Percentiles rank a stretch among this genome's conserved stretches.
phyloP scores from a whole-genome alignment of 2,113 vertebrate species.

The Odontophorus gujanensis region DNA sequence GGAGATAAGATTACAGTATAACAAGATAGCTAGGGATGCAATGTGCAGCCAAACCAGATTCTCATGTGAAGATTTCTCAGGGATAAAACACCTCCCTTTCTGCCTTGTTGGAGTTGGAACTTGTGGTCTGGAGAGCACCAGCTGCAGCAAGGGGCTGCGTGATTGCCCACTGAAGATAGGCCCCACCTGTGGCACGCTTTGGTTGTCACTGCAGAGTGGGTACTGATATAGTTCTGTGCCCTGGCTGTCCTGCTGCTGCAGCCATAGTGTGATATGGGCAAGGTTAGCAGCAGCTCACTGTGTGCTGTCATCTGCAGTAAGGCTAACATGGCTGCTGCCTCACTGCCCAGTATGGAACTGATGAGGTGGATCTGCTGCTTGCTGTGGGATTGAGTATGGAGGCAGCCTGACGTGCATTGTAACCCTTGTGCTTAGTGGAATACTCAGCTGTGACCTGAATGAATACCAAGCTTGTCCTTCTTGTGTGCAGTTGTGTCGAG shows the following conservation, averaged over 20 bases:
- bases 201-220: neutral
- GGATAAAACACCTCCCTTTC: neutral
- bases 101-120: neutral
- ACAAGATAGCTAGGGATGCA: neutral
- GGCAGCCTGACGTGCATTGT: neutral
- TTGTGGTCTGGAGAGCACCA: neutral
- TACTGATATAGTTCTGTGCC: neutral
- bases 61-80: neutral
- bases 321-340: neutral
- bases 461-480: neutral
- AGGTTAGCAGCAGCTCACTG: neutral
- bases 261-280: rapidly evolving
- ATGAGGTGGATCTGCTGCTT: too few relatives aligned
- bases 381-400: neutral
- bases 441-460: neutral
- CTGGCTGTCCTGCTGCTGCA: neutral
- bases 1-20: constrained; percentile 32
- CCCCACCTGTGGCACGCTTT: neutral
- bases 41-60: neutral
- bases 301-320: neutral
- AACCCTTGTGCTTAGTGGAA: neutral
- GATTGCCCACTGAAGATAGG: neutral
- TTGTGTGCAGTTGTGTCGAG: neutral
- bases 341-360: rapidly evolving
- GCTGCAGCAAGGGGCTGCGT: neutral